Percentiles rank a stretch among this genome's conserved stretches.
Conservation (phyloP, 1,140 invertebrate species). For the Drusus annulatus region DNA sequence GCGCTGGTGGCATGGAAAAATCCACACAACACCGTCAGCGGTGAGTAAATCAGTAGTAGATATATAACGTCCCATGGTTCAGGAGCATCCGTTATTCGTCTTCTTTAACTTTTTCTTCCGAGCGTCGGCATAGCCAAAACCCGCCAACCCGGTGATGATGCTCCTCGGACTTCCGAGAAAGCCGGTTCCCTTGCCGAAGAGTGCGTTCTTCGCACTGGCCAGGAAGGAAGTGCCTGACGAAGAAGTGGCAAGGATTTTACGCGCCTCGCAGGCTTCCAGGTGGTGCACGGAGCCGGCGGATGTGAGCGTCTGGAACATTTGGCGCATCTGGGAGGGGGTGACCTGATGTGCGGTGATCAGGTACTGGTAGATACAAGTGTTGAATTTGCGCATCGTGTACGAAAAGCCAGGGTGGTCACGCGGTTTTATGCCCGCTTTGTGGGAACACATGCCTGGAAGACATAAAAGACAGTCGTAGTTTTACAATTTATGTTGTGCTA, state of each 20-base stretch:
- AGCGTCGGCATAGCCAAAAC: slow-evolving; percentile 42
- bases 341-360: slow-evolving; percentile 54
- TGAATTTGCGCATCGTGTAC: slow-evolving; percentile 71
- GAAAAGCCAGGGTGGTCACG: slow-evolving; percentile 75
- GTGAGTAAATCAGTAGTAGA: no score
- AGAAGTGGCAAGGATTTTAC: neutral
- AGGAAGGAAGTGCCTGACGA: neutral
- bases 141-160: slow-evolving; percentile 47
- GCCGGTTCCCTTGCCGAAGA: neutral
- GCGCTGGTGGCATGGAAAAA: no score
- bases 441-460: slow-evolving; percentile 69
- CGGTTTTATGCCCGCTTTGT: slow-evolving; percentile 69
- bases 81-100: slow-evolving; percentile 49
- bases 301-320: slow-evolving; percentile 29
- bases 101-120: slow-evolving; percentile 41
- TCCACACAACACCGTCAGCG: no score
- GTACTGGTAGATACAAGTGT: slow-evolving; percentile 62
- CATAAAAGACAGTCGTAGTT: neutral
- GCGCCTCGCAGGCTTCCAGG: slow-evolving; percentile 24
- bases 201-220: slow-evolving; percentile 15
- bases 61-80: neutral
- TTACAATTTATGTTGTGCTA: neutral
- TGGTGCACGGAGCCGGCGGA: neutral
- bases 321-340: slow-evolving; percentile 37
- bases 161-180: slow-evolving; percentile 49